Base-by-base conservation (phyloP, 2,888 invertebrate genomes). In the Automeris io region DNA sequence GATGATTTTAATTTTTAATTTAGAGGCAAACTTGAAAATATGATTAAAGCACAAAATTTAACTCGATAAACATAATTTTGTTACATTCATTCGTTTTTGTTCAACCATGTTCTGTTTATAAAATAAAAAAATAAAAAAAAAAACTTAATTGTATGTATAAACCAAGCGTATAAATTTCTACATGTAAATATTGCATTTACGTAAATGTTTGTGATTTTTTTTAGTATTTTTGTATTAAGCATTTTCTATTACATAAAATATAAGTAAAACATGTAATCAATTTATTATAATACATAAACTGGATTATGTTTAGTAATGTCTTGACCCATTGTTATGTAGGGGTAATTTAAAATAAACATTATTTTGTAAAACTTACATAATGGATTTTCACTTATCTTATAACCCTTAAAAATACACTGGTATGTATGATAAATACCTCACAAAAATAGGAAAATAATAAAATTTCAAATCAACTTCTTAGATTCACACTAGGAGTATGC, bases 171-270 rank as follows among this genome's bases (percentile, higher is more conserved):
- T 41, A 13, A 54, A 52, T 48, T 49, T 51, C 61, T 56, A 52
- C 59, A 39, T 82, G 80, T 83, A 82, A 79, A 83, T 82, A 82
- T 72, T 79, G 85, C 83, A 83, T 85, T 85, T 85, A 78, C 8
- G n/a, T n/a, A 3, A 62, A 68, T 57, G 58, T 78, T 77, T 80
- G 80, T 80, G 78, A 77, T 80, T 75, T 69, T 61, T 69, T 66
- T 65, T 61, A 62, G 47, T 50, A 46, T 43, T 43, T 61, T 67
- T 48, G 61, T 57, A 55, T 47, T 62, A 57, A 55, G 53, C 46
- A 46, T 54, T 52, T 49, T 53, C 56, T 5, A 69, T 70, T 57
- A 65, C 63, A 70, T 68, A 45, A 46, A 39, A 71, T 52, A 56
- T 79, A 77, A 74, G 79, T 58, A 51, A 66, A 49, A 48, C 62